phyloP scores from a whole-genome alignment of 2,113 vertebrate species.

The Toxotes chatareus region DNA sequence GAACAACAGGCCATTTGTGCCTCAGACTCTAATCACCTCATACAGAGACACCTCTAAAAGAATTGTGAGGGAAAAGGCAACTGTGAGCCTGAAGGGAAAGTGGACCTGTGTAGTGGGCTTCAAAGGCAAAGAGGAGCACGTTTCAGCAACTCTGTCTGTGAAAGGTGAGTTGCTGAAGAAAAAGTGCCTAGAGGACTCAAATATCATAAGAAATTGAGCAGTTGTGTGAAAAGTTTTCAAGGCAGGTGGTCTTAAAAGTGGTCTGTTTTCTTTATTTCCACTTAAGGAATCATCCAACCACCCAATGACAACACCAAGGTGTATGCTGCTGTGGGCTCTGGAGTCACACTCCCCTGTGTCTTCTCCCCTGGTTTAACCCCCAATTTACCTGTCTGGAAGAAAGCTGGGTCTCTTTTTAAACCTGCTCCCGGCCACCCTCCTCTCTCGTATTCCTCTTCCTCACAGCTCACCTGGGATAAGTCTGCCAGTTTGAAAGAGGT shows the following conservation, averaged over 20 bases:
- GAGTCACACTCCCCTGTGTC: conserved; percentile 77
- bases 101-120: conserved; percentile 76
- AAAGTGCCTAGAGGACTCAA: neutral
- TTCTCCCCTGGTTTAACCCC: conserved; percentile 63
- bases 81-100: conserved; percentile 50
- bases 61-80: conserved; percentile 16
- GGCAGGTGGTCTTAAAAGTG: neutral
- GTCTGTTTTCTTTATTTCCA: neutral
- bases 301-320: conserved; percentile 46
- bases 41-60: rapidly evolving
- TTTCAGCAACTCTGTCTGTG: conserved; percentile 64
- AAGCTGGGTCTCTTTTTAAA: neutral
- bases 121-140: neutral
- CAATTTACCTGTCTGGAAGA: conserved; percentile 60
- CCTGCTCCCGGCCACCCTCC: neutral
- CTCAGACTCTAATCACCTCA: neutral
- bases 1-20: conserved; percentile 44
- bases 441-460: conserved; percentile 18
- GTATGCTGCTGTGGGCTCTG: conserved; percentile 77
- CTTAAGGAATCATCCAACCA: conserved; percentile 78
- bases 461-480: conserved; percentile 25
- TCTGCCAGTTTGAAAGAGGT: conserved; percentile 70
- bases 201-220: neutral
- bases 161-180: conserved; percentile 66
- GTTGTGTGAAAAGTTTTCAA: neutral